Evolutionary conservation across 2,113 vertebrate genomes (phyloP).

Genomic region (Seriola dumerili): DNA sequence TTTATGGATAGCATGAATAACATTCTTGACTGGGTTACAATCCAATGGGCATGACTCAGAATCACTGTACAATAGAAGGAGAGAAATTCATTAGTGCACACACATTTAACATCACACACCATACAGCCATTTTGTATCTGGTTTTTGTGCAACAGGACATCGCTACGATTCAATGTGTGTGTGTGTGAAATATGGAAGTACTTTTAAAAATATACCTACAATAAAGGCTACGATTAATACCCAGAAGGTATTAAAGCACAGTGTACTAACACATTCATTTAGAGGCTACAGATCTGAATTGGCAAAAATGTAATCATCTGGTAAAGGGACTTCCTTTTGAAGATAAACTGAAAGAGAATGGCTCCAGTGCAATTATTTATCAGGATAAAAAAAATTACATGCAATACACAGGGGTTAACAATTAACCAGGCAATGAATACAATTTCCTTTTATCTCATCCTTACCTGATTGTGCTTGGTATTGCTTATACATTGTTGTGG

Average conservation of each 20-base stretch:
- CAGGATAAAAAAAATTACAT: neutral
- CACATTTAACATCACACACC: neutral
- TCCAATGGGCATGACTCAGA: neutral
- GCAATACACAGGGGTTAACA: neutral
- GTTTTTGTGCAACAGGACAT: neutral
- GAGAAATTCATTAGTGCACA: neutral
- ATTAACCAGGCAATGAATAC: neutral
- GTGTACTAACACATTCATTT: neutral
- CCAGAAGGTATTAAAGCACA: neutral
- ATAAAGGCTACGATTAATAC: neutral
- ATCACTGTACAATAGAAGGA: neutral
- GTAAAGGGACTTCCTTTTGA: neutral
- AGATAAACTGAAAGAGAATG: neutral
- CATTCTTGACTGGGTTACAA: neutral
- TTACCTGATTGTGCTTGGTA: neutral
- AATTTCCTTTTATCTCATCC: neutral
- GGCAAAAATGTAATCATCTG: neutral
- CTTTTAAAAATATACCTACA: conserved; percentile 6
- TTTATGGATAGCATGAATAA: neutral
- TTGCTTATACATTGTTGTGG: neutral
- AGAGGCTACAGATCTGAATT: neutral
- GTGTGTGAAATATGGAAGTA: neutral
- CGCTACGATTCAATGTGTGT: neutral
- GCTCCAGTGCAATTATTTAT: neutral
- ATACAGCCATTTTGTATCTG: neutral